Evolutionary conservation across 2,113 vertebrate species (phyloP).

Genomic region (Ramphastos sulfuratus): DNA sequence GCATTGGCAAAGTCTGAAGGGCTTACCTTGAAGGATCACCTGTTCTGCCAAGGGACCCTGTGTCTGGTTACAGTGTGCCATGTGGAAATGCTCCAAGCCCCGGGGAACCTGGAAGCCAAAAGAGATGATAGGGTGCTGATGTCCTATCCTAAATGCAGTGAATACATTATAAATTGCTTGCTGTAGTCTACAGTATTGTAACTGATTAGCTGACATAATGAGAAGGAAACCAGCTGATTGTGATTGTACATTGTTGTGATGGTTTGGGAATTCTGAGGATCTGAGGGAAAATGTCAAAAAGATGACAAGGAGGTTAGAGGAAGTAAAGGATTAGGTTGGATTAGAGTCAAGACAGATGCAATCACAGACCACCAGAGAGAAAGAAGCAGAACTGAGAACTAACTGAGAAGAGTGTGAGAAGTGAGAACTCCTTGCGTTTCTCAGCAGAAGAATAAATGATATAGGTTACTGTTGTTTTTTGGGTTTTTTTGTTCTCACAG

Average conservation of each 20-base stretch:
- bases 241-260: background rate
- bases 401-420: too few relatives aligned
- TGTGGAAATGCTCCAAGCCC: slow-evolving; percentile 46
- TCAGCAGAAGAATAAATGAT: too few relatives aligned
- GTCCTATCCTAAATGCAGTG: slow-evolving; percentile 80
- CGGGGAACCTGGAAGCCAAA: slow-evolving; percentile 68
- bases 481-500: too few relatives aligned
- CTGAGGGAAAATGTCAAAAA: too few relatives aligned
- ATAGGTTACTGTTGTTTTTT: too few relatives aligned
- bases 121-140: slow-evolving; percentile 74
- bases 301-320: too few relatives aligned
- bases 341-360: too few relatives aligned
- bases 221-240: background rate
- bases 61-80: slow-evolving; percentile 68
- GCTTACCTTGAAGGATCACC: slow-evolving; percentile 65
- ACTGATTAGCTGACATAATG: background rate
- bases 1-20: background rate
- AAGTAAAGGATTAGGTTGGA: too few relatives aligned
- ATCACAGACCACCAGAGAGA: too few relatives aligned
- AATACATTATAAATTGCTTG: slow-evolving; percentile 38
- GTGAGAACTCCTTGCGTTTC: too few relatives aligned
- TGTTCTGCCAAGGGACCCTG: slow-evolving; percentile 64
- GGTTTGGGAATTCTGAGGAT: too few relatives aligned
- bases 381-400: too few relatives aligned
- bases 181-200: background rate